Percentiles rank a stretch among this genome's conserved stretches.
phyloP scores from a whole-genome alignment of 2,888 invertebrate species.

The Agrotis segetum region DNA sequence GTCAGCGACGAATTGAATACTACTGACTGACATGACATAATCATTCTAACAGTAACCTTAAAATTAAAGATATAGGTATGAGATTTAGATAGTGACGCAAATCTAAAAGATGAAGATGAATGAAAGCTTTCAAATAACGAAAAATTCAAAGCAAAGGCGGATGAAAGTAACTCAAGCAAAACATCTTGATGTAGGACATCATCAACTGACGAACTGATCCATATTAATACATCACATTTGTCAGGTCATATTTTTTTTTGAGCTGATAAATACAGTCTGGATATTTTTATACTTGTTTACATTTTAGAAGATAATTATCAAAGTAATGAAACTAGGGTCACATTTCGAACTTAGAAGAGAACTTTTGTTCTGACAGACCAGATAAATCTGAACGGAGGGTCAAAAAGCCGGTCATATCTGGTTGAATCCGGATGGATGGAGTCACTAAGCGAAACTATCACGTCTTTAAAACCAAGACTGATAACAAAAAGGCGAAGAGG shows the following conservation, averaged over 20 bases:
- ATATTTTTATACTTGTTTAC: conserved; percentile 1
- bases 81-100: too few relatives aligned
- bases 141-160: too few relatives aligned
- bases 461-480: neutral
- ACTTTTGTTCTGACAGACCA: too few relatives aligned
- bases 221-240: conserved; percentile 13
- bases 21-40: neutral
- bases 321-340: neutral
- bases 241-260: conserved; percentile 11
- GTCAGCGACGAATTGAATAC: conserved; percentile 39
- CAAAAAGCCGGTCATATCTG: too few relatives aligned
- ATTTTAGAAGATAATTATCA: conserved; percentile 1
- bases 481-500: neutral
- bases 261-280: conserved; percentile 5
- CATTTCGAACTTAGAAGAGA: too few relatives aligned
- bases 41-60: too few relatives aligned
- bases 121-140: too few relatives aligned
- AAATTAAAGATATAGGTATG: too few relatives aligned
- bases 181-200: neutral
- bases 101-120: too few relatives aligned
- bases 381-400: too few relatives aligned
- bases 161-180: conserved; percentile 1
- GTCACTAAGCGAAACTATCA: neutral
- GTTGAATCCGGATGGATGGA: too few relatives aligned
- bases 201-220: neutral